These are phyloP conservation scores for Drosophila acutilabella DNA, from an alignment of 2,888 invertebrate species.

Conservation along the genomic window DNA sequence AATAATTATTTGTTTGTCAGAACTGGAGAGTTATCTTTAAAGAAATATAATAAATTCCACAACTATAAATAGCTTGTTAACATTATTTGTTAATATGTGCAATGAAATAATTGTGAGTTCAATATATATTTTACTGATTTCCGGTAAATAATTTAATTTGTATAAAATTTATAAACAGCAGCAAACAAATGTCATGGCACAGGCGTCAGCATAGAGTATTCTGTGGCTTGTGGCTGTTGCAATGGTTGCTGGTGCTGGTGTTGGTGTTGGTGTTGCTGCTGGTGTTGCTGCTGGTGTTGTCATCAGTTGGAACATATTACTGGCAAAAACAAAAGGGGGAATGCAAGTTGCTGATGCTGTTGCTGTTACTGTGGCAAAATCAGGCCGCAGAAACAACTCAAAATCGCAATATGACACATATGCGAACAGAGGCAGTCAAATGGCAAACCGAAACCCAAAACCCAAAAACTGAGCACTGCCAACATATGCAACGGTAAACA, in stretches of 20 bases:
- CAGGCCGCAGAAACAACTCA: slow-evolving; percentile 76
- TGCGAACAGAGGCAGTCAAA: slow-evolving; percentile 61
- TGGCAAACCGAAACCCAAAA: slow-evolving; percentile 62
- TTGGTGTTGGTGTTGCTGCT: slow-evolving; percentile 29
- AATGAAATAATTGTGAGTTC: not conserved
- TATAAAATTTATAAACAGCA: slow-evolving; percentile 7
- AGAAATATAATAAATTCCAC: not conserved
- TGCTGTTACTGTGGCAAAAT: slow-evolving; percentile 50
- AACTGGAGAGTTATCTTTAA: too few species aligned
- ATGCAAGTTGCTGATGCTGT: slow-evolving; percentile 25
- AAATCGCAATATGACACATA: slow-evolving; percentile 79
- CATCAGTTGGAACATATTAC: slow-evolving; percentile 21
- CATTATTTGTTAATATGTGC: not conserved
- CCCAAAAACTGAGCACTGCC: slow-evolving; percentile 47
- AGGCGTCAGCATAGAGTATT: slow-evolving; percentile 30
- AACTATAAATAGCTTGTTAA: not conserved
- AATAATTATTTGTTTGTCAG: too few species aligned
- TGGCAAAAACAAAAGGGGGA: slow-evolving; percentile 2
- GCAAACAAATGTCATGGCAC: slow-evolving; percentile 20
- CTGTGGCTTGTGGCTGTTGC: slow-evolving; percentile 39
- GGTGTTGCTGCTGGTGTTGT: slow-evolving; percentile 30
- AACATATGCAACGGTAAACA: slow-evolving; percentile 61
- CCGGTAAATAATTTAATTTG: slow-evolving; percentile 33
- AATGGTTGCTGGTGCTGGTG: too few species aligned
- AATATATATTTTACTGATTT: slow-evolving; percentile 1